Conservation (phyloP, 2,888 invertebrate species). For the Odontocerum albicorne region DNA sequence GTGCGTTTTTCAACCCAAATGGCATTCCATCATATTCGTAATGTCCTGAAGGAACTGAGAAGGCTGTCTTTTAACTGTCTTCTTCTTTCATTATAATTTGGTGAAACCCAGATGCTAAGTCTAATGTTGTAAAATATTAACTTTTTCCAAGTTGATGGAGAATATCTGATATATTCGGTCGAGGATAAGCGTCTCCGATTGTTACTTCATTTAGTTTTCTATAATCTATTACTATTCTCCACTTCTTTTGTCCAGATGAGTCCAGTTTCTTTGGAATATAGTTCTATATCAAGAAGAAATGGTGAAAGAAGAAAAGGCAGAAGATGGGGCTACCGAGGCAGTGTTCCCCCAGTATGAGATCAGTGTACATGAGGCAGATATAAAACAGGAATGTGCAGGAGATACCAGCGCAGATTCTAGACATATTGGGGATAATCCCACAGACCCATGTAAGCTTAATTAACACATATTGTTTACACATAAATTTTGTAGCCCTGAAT, state of each 20-base stretch:
- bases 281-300: no score
- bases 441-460: no score
- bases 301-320: no score
- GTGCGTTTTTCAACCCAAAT: conserved; percentile 4
- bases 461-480: no score
- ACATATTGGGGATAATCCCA: no score
- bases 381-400: no score
- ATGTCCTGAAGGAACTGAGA: neutral
- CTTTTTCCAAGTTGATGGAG: conserved; percentile 11
- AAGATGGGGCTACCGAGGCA: no score
- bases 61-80: conserved; percentile 9
- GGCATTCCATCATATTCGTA: neutral
- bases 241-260: conserved; percentile 1
- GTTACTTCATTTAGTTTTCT: conserved; percentile 10
- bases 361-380: no score
- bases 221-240: conserved; percentile 10
- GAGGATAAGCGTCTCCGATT: conserved; percentile 6
- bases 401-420: no score
- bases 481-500: no score
- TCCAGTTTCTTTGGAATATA: conserved; percentile 31
- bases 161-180: conserved; percentile 13
- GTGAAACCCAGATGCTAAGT: conserved; percentile 3
- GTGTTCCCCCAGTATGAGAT: no score
- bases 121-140: conserved; percentile 4
- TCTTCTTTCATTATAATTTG: neutral